phyloP scores from a whole-genome alignment of 2,888 invertebrate species.

The Eumacrocentrus americanus region DNA sequence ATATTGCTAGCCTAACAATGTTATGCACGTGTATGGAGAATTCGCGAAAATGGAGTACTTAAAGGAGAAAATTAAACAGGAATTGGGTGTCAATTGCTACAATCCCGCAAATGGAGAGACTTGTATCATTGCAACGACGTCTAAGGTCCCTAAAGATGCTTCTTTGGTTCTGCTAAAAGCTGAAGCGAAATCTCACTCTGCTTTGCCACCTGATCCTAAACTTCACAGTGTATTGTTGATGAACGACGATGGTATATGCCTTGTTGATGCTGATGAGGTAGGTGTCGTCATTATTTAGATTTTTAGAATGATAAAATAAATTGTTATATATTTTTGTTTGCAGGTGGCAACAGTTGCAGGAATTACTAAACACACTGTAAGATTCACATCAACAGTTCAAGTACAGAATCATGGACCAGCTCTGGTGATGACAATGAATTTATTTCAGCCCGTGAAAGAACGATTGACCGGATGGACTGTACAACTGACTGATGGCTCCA shows the following conservation, averaged over 20 bases:
- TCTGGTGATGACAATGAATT: slow-evolving; percentile 77
- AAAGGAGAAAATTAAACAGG: slow-evolving; percentile 91
- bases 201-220: slow-evolving; percentile 86
- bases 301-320: not conserved
- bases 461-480: slow-evolving; percentile 83
- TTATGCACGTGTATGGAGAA: slow-evolving; percentile 97
- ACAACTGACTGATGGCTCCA: slow-evolving; percentile 79
- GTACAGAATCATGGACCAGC: slow-evolving; percentile 81
- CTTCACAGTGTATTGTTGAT: slow-evolving; percentile 90
- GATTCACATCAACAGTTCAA: slow-evolving; percentile 85
- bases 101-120: slow-evolving; percentile 99
- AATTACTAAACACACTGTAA: slow-evolving; percentile 64
- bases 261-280: slow-evolving; percentile 89
- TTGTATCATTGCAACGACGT: slow-evolving; percentile 82
- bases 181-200: slow-evolving; percentile 80
- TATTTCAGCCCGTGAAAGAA: slow-evolving; percentile 77
- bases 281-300: not conserved
- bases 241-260: slow-evolving; percentile 83
- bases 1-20: slow-evolving; percentile 95
- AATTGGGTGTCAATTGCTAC: slow-evolving; percentile 88
- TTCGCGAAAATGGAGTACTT: slow-evolving; percentile 98
- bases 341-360: slow-evolving; percentile 75
- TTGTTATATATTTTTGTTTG: not conserved
- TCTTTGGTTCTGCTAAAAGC: slow-evolving; percentile 81
- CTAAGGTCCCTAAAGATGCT: slow-evolving; percentile 89